These are phyloP conservation scores for Rhinichthys klamathensis DNA, from an alignment of 2,113 vertebrate genomes.

Conservation along the genomic window DNA sequence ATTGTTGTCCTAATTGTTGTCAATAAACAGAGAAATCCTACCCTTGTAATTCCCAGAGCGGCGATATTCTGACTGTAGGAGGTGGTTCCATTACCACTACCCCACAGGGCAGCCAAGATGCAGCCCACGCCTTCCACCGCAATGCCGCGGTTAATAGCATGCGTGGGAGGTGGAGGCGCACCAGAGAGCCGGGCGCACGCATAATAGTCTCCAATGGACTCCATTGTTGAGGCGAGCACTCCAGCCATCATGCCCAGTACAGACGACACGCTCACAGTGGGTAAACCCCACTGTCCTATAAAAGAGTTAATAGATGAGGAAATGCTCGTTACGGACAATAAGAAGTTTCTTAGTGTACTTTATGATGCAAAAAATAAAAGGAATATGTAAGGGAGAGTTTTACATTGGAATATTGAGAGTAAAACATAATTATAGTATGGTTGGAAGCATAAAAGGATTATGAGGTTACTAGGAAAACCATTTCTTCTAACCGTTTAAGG, in stretches of 20 bases:
- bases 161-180: conserved; percentile 77
- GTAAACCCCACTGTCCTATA: conserved; percentile 79
- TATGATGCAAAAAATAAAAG: neutral
- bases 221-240: conserved; percentile 79
- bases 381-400: neutral
- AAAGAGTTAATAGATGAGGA: neutral
- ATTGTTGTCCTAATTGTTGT: too few species aligned
- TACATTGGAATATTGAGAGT: neutral
- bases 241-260: conserved; percentile 81
- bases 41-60: conserved; percentile 82
- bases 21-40: conserved; percentile 47
- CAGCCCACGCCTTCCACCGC: conserved; percentile 80
- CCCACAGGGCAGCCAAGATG: conserved; percentile 78
- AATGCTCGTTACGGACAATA: neutral
- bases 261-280: conserved; percentile 78
- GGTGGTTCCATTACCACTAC: conserved; percentile 81
- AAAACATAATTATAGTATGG: neutral
- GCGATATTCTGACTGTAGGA: conserved; percentile 84
- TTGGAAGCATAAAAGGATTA: neutral
- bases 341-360: neutral
- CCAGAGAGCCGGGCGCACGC: conserved; percentile 79
- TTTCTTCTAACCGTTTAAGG: neutral
- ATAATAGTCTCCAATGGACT: conserved; percentile 81
- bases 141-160: conserved; percentile 80
- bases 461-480: neutral